Conservation (phyloP, 1,140 invertebrate genomes). For the Tetragonula clypearis region DNA sequence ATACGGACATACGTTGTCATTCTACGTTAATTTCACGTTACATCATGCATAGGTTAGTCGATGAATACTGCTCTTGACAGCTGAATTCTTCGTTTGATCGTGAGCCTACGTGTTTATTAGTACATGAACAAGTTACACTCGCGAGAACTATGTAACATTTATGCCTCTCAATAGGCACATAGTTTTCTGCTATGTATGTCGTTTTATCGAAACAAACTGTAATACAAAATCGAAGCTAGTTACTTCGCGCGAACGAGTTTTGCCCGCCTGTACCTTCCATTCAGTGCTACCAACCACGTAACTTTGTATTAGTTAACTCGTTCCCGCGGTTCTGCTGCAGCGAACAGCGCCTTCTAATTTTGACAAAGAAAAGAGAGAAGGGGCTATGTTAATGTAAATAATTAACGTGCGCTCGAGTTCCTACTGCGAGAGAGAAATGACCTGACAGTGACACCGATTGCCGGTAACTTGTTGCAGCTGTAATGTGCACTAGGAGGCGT, state of each 20-base stretch:
- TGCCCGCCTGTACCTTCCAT: slow-evolving; percentile 11
- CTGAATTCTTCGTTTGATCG: background rate
- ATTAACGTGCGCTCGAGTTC: slow-evolving; percentile 31
- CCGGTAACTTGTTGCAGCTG: slow-evolving; percentile 37
- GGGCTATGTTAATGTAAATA: slow-evolving; percentile 36
- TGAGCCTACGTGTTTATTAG: background rate
- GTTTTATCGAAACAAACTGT: slow-evolving; percentile 32
- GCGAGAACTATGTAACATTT: background rate
- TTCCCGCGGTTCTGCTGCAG: background rate
- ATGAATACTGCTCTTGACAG: background rate
- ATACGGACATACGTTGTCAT: background rate
- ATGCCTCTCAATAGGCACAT: slow-evolving; percentile 7
- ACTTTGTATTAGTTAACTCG: background rate
- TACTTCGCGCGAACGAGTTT: slow-evolving; percentile 45
- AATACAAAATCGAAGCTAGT: slow-evolving; percentile 37
- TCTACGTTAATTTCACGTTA: background rate
- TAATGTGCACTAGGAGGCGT: slow-evolving; percentile 27
- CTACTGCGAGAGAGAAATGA: slow-evolving; percentile 15
- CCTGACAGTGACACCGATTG: slow-evolving; percentile 33
- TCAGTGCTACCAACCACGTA: slow-evolving; percentile 43
- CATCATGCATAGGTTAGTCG: slow-evolving; percentile 12
- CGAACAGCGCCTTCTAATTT: background rate
- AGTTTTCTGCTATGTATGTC: background rate
- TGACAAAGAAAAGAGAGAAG: background rate
- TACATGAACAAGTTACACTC: slow-evolving; percentile 15